Evolutionary conservation across 2,113 vertebrate genomes (phyloP), one percentile per base, ranked within the genome.

Genomic region (Ovis canadensis): DNA sequence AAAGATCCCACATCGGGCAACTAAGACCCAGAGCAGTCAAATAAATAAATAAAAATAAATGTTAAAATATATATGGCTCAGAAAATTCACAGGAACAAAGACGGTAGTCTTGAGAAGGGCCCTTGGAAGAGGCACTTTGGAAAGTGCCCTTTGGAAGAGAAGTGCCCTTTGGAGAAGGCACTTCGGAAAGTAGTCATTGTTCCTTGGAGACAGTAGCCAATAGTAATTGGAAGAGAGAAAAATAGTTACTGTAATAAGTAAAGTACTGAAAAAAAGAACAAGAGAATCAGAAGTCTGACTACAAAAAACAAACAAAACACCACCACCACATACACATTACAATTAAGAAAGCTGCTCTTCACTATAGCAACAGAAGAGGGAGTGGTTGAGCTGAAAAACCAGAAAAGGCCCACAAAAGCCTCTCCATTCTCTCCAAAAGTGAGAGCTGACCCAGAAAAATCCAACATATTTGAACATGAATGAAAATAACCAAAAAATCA

Each of bases 291-390:
- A 96, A 93, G 21, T 45, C 50, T 84, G 57, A 80, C 13, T 81
- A 36, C 4, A 55, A 67, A 50, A 81, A 81, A 31, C 45, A 80
- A 80, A 80, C 74, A 45, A 50, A 80, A 19, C 29, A 50, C 0
- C 77, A 48, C 43, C 29, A n/a, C 7, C 8, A 48, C 27, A 10
- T 31, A 81, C 33, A 90, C 1, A 15, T 23, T 52, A 2, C 59
- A 78, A 62, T 67, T 86, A 74, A 94, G 71, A 91, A 96, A 96
- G 87, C 29, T 81, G 94, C 29, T 97, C 62, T 91, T 97, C 48
- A 82, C 25, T 5, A 25, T 36, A 88, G 62, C 64, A 97, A 96
- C 98, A 98, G 94, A 85, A 98, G 98, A 97, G 96, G 98, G 97
- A 80, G 83, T 77, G 23, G 31, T 95, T 96, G 96, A 92, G 85